These are phyloP conservation scores for Rhizoglyphus robini DNA, from an alignment of 1,140 invertebrate genomes.

Conservation along the genomic window DNA sequence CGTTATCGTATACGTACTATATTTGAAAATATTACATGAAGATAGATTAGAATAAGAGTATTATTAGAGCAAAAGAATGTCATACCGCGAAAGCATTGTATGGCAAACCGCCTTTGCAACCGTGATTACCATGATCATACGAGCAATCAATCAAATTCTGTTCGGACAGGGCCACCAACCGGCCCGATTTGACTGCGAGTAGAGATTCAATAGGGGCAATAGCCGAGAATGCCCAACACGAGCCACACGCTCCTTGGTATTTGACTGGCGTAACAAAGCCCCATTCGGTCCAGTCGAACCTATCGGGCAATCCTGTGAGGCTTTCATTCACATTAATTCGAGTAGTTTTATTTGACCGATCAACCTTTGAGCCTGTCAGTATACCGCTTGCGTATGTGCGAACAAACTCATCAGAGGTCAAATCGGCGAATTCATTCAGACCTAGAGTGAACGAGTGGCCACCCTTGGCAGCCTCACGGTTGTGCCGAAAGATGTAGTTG, in stretches of 20 bases:
- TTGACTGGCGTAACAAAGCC: conserved; percentile 65
- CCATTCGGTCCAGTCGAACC: conserved; percentile 69
- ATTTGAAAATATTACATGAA: no score
- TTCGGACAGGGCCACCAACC: conserved; percentile 80
- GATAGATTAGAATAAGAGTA: conserved; percentile 3
- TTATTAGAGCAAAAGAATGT: no score
- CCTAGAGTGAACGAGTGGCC: neutral
- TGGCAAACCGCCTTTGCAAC: conserved; percentile 23
- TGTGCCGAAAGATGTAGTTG: conserved; percentile 1
- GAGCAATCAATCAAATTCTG: conserved; percentile 96
- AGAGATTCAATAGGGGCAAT: conserved; percentile 92
- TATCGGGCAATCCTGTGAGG: conserved; percentile 42
- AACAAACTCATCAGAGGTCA: conserved; percentile 45
- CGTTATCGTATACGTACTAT: conserved; percentile 67
- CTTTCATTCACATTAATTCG: conserved; percentile 32
- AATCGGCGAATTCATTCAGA: conserved; percentile 18
- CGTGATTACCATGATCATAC: conserved; percentile 69
- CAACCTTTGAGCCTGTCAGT: conserved; percentile 40
- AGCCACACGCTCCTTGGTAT: conserved; percentile 52
- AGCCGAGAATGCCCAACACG: conserved; percentile 83
- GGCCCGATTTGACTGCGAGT: conserved; percentile 68
- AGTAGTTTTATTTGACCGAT: conserved; percentile 29
- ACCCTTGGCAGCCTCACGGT: neutral
- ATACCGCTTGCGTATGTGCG: conserved; percentile 45
- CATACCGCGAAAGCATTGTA: neutral